A percentile compares a stretch with the other conserved stretches of the same genome.
These are phyloP conservation scores for Drosophila ironensis DNA, from an alignment of 1,140 invertebrate genomes.

Conservation along the genomic window DNA sequence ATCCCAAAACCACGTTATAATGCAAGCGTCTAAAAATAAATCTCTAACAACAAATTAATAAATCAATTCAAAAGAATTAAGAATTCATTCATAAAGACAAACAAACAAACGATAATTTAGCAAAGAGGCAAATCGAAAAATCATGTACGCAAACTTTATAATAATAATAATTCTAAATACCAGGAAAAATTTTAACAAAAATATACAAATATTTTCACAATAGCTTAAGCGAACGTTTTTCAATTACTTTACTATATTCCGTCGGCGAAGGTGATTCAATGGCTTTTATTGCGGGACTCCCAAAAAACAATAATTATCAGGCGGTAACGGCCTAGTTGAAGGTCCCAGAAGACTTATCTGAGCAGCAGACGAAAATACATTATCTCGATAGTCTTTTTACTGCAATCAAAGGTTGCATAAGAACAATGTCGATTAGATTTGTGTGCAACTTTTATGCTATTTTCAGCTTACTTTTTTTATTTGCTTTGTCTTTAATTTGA, in stretches of 20 bases:
- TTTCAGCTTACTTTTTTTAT: too few relatives aligned
- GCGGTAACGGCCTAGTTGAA: neutral
- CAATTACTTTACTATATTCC: too few relatives aligned
- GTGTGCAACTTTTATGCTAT: conserved; percentile 4
- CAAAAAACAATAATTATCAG: conserved; percentile 3
- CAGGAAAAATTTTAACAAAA: conserved; percentile 67
- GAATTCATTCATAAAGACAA: conserved; percentile 29
- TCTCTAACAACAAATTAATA: conserved; percentile 18
- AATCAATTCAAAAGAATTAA: conserved; percentile 6
- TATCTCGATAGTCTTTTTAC: neutral
- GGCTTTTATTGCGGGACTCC: neutral
- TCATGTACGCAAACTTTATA: conserved; percentile 58
- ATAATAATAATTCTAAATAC: conserved; percentile 54
- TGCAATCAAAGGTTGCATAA: conserved; percentile 9
- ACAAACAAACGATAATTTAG: conserved; percentile 35
- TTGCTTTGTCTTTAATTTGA: neutral
- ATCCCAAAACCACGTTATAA: conserved; percentile 16
- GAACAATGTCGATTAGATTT: conserved; percentile 15
- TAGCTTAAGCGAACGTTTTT: conserved; percentile 53
- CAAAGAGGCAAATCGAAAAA: conserved; percentile 37
- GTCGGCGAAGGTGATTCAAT: too few relatives aligned
- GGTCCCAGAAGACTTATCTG: neutral
- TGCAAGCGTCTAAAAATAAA: neutral
- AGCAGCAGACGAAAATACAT: conserved; percentile 2
- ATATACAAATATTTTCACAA: conserved; percentile 76